Base-by-base conservation (phyloP, 2,797 vertebrate genomes). In the Myotis daubentonii region DNA sequence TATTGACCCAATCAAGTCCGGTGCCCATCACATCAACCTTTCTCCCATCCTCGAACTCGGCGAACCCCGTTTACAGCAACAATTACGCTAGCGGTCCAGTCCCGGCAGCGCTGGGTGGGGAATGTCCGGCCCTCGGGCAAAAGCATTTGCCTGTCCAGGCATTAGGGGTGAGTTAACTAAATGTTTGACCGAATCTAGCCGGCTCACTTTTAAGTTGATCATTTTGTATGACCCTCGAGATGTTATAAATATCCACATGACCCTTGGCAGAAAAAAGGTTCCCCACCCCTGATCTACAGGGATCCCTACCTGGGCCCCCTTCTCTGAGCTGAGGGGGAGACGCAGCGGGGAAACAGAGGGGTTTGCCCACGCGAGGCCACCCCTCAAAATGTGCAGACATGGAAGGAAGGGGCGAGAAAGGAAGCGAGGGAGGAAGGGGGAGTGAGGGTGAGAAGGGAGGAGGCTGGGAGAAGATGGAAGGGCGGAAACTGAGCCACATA, bases 1-100 rank as follows among this genome's bases (percentile, higher is more conserved):
- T 97, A 97, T 96, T 97, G 97, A 97, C 96, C 93, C 88, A 84
- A 96, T 87, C 82, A 80, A 96, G 93, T 93, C 95, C 41, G 79
- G 89, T 94, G 94, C 96, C 96, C 92, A 11, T 55, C 81, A 94
- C 38, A 87, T 78, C 96, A 92, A 87, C 93, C 91, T 80, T 91
- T 80, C 87, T 92, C 86, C 80, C n/a, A 51, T 83, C 53, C 36
- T 51, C 80, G 81, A 88, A n/a, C 93, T 86, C 85, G 41, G 81
- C 51, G 6, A 89, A 60, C 92, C 91, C 60, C 81, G 92, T 41
- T 89, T 79, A 41, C 94, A 62, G 96, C 87, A 87, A 91, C 65
- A 83, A 88, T 49, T 80, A 93, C 38, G 94, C 97, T 44, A 92
- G 93, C 33, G 72, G 28, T 20, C 68, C 28, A 28, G 76, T 80